Evolutionary conservation across 2,797 vertebrate species (phyloP), one percentile per base, ranked within the genome.

Genomic region (Tachyglossus aculeatus): DNA sequence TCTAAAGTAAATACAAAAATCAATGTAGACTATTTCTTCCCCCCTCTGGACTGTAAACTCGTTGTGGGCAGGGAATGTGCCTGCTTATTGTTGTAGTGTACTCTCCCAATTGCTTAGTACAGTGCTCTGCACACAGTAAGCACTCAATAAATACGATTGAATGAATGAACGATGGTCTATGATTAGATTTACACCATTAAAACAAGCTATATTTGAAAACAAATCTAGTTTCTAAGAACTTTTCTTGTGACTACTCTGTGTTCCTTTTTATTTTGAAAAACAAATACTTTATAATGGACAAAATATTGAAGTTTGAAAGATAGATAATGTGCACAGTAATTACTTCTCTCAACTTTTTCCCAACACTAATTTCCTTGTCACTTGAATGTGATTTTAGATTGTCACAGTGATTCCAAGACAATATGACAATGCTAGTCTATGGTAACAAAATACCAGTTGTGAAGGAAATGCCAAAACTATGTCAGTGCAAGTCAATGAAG

Each of bases 181-280:
- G n/a, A n/a, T n/a, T n/a, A n/a, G n/a, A n/a, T n/a, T n/a, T n/a
- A n/a, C n/a, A n/a, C n/a, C n/a, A n/a, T n/a, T 40, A 24, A 53
- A 50, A 36, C 48, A 53, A 57, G 59, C 31, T 6, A 27, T 48
- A 8, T 48, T 12, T 48, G 6, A 27, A 12, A 48, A 58, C 44
- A 19, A 51, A 45, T 15, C 29, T 57, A 38, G 21, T 51, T 84
- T 72, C 60, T 68, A 67, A 74, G 56, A 66, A 53, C 16, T 2
- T 12, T 27, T 8, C 25, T n/a, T 63, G 22, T 58, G 25, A 79
- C 63, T 15, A 14, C 16, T 47, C 37, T 54, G 44, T 52, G 36
- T 33, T 78, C 48, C 60, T 15, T 64, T 72, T 67, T 77, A 47
- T 78, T 79, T 81, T 58, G 32, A 58, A 69, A 77, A 83, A 77